Percentiles rank a stretch among this genome's conserved stretches.
Evolutionary conservation across 2,113 vertebrate genomes (phyloP).

Genomic region (Bagarius yarrelli): DNA sequence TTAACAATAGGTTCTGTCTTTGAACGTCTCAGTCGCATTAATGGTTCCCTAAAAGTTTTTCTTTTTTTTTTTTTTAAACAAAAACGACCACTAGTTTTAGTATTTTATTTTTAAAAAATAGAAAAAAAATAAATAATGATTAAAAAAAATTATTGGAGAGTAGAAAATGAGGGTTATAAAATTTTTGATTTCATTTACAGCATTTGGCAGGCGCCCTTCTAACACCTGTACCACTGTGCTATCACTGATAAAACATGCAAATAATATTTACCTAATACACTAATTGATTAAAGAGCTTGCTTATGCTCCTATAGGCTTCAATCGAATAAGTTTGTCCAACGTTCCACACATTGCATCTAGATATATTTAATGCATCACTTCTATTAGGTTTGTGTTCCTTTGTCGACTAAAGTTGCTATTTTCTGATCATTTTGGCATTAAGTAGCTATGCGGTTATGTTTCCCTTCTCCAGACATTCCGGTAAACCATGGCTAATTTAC

Average conservation of each 20-base stretch:
- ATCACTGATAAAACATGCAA: not conserved
- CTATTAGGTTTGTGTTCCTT: not conserved
- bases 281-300: slow-evolving; percentile 2
- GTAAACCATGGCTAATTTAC: slow-evolving; percentile 17
- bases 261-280: not conserved
- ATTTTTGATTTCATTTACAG: no score
- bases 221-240: no score
- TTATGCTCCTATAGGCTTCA: slow-evolving; percentile 1
- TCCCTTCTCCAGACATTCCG: not conserved
- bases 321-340: not conserved
- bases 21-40: slow-evolving; percentile 3
- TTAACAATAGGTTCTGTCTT: not conserved
- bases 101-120: not conserved
- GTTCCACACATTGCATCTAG: not conserved
- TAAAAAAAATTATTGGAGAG: no score
- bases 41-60: slow-evolving; percentile 9
- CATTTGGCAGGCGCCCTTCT: no score
- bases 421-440: not conserved
- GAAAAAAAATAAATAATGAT: no score
- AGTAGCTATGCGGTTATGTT: not conserved
- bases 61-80: no score
- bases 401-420: not conserved
- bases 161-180: no score
- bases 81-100: not conserved
- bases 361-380: not conserved